Percentiles rank a stretch among this genome's conserved stretches.
Conservation (phyloP, 2,888 invertebrate species). For the Leucania comma region DNA sequence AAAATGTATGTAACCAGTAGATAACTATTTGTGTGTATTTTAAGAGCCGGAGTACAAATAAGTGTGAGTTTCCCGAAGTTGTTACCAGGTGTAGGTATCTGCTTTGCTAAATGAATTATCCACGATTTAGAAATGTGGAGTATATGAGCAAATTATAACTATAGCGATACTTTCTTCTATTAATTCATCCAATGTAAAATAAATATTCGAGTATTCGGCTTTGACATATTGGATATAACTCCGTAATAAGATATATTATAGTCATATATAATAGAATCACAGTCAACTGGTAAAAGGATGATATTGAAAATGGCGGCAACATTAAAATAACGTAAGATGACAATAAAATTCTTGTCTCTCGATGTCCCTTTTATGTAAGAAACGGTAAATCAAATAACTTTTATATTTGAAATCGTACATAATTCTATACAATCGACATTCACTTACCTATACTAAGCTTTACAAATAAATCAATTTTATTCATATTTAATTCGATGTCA, state of each 20-base stretch:
- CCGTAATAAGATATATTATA: slow-evolving; percentile 18
- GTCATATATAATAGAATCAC: slow-evolving; percentile 18
- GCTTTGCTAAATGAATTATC: slow-evolving; percentile 58
- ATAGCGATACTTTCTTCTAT: slow-evolving; percentile 31
- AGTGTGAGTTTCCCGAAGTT: slow-evolving; percentile 46
- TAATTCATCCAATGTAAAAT: slow-evolving; percentile 31
- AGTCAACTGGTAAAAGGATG: slow-evolving; percentile 17
- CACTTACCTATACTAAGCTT: slow-evolving; percentile 11
- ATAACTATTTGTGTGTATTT: slow-evolving; percentile 62
- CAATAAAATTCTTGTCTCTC: slow-evolving; percentile 70
- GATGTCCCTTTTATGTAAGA: slow-evolving; percentile 48
- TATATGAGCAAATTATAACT: slow-evolving; percentile 36
- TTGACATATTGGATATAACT: slow-evolving; percentile 30
- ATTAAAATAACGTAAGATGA: slow-evolving; percentile 58
- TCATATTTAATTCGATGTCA: neutral
- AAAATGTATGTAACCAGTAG: slow-evolving; percentile 59
- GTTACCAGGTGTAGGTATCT: slow-evolving; percentile 26
- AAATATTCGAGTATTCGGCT: slow-evolving; percentile 38
- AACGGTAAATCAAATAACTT: slow-evolving; percentile 46
- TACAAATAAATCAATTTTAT: neutral
- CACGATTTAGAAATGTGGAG: slow-evolving; percentile 46
- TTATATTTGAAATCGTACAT: slow-evolving; percentile 42
- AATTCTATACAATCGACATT: slow-evolving; percentile 28
- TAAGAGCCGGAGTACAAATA: slow-evolving; percentile 64
- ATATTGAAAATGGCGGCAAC: slow-evolving; percentile 22